Evolutionary conservation across 1,140 invertebrate species (phyloP), one percentile per base, ranked within the genome.

Genomic region (Sarcophaga peregrina): DNA sequence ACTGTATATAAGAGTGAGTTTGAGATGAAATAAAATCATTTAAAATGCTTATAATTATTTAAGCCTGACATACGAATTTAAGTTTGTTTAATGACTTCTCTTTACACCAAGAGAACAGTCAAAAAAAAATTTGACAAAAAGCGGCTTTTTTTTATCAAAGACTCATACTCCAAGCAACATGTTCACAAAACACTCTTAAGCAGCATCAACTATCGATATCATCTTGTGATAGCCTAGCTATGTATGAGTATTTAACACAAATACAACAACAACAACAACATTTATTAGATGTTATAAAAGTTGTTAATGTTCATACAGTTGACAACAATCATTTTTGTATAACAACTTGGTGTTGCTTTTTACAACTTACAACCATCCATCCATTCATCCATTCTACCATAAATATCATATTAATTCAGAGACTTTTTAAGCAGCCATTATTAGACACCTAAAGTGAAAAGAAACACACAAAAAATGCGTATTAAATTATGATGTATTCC

Each of bases 291-390:
- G 20, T 78, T 50, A 75, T 76, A 76, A 78, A 78, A 20, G 7
- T 75, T 78, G 46, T 76, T 17, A 48, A 76, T 76, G 74, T 76
- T 46, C 10, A 15, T 48, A 37, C 20, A 50, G 17, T 78, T 78
- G 75, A 78, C 74, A 76, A 76, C 47, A 48, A 76, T 48, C 46
- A 76, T n/a, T 78, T 78, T 78, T 78, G 47, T 48, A 20, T 68
- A 68, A 68, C 17, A 68, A 68, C 7, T 25, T 68, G 13, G 1
- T 37, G 25, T 37, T 37, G 25, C 4, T 37, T 37, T 37, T 37
- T 4, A 37, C 1, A 68, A 20, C 20, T 68, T 25, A 68, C 62
- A 68, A 68, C 62, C 20, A 37, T 37, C n/a, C n/a, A n/a, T 68
- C 11, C 11, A 8, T 50, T 8, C 13, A 52, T 8, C 17, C n/a